phyloP scores from a whole-genome alignment of 2,888 invertebrate species.

The Deilephila elpenor region DNA sequence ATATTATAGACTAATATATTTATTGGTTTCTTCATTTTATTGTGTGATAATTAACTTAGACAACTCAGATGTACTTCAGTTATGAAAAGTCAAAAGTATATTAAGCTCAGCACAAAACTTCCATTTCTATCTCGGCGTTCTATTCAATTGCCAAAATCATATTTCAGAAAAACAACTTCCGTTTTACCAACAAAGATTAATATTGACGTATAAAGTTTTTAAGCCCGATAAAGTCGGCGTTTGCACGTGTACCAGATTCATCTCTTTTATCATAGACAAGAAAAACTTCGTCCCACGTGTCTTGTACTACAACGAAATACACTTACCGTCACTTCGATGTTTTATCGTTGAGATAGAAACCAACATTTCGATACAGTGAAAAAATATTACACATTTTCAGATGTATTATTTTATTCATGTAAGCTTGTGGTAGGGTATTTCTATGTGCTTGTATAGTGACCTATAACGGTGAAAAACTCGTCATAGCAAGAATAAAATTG shows the following conservation, averaged over 20 bases:
- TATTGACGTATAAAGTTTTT: slow-evolving; percentile 20
- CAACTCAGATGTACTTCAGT: no score
- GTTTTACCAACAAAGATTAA: neutral
- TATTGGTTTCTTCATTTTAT: no score
- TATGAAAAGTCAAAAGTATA: no score
- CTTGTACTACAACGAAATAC: neutral
- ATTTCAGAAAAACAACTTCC: slow-evolving; percentile 1
- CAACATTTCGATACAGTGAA: neutral
- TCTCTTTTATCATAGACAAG: slow-evolving; percentile 6
- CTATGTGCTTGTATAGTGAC: no score
- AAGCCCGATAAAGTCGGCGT: neutral
- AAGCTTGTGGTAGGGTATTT: no score
- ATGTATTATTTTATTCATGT: no score
- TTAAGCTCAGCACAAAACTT: no score
- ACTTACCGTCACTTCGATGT: neutral
- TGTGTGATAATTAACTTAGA: no score
- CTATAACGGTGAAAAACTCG: no score
- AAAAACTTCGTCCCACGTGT: neutral
- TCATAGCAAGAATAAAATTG: no score
- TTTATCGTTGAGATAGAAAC: neutral
- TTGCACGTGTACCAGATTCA: slow-evolving; percentile 16
- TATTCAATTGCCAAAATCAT: neutral
- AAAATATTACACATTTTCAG: neutral
- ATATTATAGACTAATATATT: no score
- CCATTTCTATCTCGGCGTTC: no score